Base-by-base conservation (phyloP, 2,797 vertebrate genomes). In the Psittacula echo region DNA sequence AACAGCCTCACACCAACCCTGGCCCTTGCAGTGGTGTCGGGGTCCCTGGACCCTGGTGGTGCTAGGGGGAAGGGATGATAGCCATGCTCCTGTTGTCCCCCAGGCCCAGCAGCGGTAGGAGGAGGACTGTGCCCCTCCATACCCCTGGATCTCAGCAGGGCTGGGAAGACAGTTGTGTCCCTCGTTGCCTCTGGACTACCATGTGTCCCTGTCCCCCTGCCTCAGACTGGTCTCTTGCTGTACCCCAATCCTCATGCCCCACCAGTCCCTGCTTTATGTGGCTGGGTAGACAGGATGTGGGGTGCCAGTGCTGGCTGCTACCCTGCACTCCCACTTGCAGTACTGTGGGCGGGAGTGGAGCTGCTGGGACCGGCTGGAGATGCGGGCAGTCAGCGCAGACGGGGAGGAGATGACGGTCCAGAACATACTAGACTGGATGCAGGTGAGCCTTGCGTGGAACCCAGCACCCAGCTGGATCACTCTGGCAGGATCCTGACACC, bases 351-450 rank as follows among this genome's bases (percentile, higher is more conserved):
- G 12, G 58, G 78, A 97, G 45, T 99, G 98, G 98, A 99, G 97
- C 93, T 95, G 95, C 91, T 99, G 99, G 98, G 97, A 98, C 85
- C 89, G 96, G 87, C 97, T 99, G 96, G 97, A 97, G 53, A 97
- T 99, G 79, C 93, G 78, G 58, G 98, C 98, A 70, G 95, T 96
- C 41, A 5, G 81, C 6, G 10, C 92, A 18, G 94, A 96, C 11
- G 95, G 98, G 88, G 97, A 98, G 91, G 99, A 98, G 89, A 98
- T 98, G 98, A 99, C 98, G 16, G 97, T 99, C 97, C 96, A 95
- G 77, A 98, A 98, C 29, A 97, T 99, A 93, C 82, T 99, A 94
- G 97, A 97, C 95, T 85, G 98, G 97, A 95, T 99, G 85, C 98
- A 99, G 98, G 99, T 99, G 97, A 96, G 94, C 41, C 22, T 13